Base-by-base conservation (phyloP, 35 echinoderm and acorn worm genomes). In the Lytechinus pictus region DNA sequence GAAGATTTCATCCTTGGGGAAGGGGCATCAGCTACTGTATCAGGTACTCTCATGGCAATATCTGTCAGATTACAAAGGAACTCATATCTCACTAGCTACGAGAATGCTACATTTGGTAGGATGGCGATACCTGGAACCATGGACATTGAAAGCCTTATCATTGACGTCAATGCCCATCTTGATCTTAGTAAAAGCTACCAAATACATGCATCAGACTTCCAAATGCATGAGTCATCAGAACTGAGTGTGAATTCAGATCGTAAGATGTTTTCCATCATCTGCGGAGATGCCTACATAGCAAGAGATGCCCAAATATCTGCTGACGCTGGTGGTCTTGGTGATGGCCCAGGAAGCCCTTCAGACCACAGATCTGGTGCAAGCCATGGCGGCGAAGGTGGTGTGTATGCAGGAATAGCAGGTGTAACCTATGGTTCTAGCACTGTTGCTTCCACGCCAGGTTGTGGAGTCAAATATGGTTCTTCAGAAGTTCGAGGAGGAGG, bases 311-410 rank as follows among this genome's bases (percentile, higher is more conserved):
- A 16, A 6, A 92, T 99, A 52, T 92, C 96, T 87, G 98, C 95
- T 2, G 86, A 99, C 72, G 27, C 21, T 29, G 95, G 96, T 90
- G 98, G 98, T 51, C 86, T 96, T 8, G 51, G 57, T 28, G 61
- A 96, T 92, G 97, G 97, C 79, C 8, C 92, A 27, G 97, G 97
- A 95, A 95, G 54, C 54, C 94, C 96, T 5, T 57, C 52, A 52
- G 61, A 96, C 71, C 28, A 9, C 5, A 72, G 94, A 29, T 87
- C 58, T 53, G 98, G 98, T 90, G 98, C 96, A 27, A 97, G 96
- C 71, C 94, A 99, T 96, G 98, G 98, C 54, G 98, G 98, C 28
- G 55, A 97, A 86, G 98, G 98, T 27, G 98, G 94, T 54, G 51
- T 86, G 61, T 55, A 54, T 60, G 58, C n/a, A n/a, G 57, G 56